phyloP scores from a whole-genome alignment of 2,113 vertebrate species.

The Chaenocephalus aceratus region DNA sequence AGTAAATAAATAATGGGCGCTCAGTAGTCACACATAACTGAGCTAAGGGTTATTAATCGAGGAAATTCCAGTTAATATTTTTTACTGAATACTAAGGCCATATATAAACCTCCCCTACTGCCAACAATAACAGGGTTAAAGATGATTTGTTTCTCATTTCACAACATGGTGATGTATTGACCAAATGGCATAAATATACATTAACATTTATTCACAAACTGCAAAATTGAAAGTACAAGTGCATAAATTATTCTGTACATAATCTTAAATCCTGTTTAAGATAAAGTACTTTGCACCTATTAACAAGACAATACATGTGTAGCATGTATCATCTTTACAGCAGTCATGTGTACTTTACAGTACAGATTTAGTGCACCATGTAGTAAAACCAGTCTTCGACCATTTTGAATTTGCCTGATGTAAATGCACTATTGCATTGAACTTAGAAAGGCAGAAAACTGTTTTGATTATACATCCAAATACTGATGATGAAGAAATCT shows the following conservation, averaged over 20 bases:
- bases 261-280: slow-evolving; percentile 31
- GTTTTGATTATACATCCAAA: neutral
- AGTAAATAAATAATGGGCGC: neutral
- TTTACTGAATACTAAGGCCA: slow-evolving; percentile 1
- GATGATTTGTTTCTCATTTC: slow-evolving; percentile 11
- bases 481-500: neutral
- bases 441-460: neutral
- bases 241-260: slow-evolving; percentile 25
- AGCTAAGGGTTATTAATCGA: slow-evolving; percentile 5
- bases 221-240: slow-evolving; percentile 52
- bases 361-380: slow-evolving; percentile 13
- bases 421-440: neutral
- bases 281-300: slow-evolving; percentile 9
- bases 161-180: neutral
- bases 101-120: neutral
- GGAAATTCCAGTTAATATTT: neutral
- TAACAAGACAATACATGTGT: neutral
- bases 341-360: slow-evolving; percentile 10
- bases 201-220: slow-evolving; percentile 36
- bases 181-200: slow-evolving; percentile 10
- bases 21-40: slow-evolving; percentile 16
- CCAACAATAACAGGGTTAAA: neutral
- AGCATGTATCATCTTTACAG: slow-evolving; percentile 10
- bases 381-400: neutral
- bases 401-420: neutral